Percentiles rank a stretch among this genome's conserved stretches.
phyloP scores from a whole-genome alignment of 1,140 invertebrate species.

The Lutraria rhynchaena region DNA sequence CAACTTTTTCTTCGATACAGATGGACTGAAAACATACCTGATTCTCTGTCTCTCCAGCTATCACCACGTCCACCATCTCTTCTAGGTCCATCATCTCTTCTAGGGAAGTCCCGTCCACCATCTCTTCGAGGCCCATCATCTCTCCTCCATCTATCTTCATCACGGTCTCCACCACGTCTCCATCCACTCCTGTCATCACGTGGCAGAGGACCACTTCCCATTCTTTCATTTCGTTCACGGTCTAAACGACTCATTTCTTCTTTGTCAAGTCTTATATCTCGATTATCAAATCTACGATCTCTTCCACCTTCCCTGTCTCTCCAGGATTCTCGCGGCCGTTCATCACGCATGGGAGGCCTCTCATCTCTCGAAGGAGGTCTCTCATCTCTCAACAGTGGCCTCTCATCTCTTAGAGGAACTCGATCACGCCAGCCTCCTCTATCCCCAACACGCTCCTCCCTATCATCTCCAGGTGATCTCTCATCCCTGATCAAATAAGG shows the following conservation, averaged over 20 bases:
- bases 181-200: slow-evolving; percentile 54
- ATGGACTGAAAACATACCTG: neutral
- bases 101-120: slow-evolving; percentile 15
- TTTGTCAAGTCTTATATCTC: slow-evolving; percentile 53
- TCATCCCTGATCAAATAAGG: slow-evolving; percentile 1
- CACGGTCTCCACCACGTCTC: slow-evolving; percentile 56
- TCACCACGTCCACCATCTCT: slow-evolving; percentile 38
- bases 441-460: neutral
- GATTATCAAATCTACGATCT: slow-evolving; percentile 56
- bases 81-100: slow-evolving; percentile 40
- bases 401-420: slow-evolving; percentile 37
- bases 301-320: slow-evolving; percentile 37
- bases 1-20: too few species aligned
- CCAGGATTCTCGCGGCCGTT: slow-evolving; percentile 34
- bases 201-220: neutral
- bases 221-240: slow-evolving; percentile 8
- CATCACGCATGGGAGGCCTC: slow-evolving; percentile 40
- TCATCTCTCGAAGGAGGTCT: slow-evolving; percentile 25
- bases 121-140: slow-evolving; percentile 35
- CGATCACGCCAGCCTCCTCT: slow-evolving; percentile 14
- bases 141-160: slow-evolving; percentile 17
- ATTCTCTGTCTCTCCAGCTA: slow-evolving; percentile 30
- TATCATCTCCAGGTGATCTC: neutral
- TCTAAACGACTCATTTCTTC: slow-evolving; percentile 52
- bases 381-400: slow-evolving; percentile 8